phyloP scores from a whole-genome alignment of 2,797 vertebrate species.

The Macroramphosus scolopax region DNA sequence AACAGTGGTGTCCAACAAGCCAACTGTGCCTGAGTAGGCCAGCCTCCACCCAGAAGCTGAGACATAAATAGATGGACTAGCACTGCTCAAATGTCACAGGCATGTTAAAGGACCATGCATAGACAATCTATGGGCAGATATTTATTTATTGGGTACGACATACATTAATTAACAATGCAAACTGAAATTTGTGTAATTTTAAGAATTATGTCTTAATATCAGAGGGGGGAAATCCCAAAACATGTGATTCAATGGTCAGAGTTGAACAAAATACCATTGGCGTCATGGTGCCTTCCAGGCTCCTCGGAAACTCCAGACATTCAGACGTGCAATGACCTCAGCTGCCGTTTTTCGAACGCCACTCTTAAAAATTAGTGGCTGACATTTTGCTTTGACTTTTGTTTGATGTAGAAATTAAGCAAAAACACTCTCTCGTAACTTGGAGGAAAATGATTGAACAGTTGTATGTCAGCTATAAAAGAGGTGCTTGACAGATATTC shows the following conservation, averaged over 20 bases:
- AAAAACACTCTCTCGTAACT: not conserved
- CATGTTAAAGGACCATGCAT: too few relatives aligned
- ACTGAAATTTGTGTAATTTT: too few relatives aligned
- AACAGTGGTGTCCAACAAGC: conserved; percentile 49
- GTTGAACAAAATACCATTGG: conserved; percentile 26
- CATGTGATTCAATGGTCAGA: conserved; percentile 67
- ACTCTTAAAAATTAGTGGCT: rapidly evolving
- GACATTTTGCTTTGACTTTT: rapidly evolving
- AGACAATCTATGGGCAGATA: too few relatives aligned
- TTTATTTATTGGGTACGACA: too few relatives aligned
- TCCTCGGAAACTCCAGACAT: conserved; percentile 10
- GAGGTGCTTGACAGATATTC: too few relatives aligned
- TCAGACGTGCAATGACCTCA: too few relatives aligned
- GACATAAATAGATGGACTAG: conserved; percentile 83
- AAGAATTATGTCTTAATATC: not conserved
- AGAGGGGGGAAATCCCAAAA: conserved; percentile 59
- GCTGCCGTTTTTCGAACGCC: rapidly evolving
- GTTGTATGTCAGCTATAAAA: too few relatives aligned
- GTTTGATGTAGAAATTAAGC: not conserved
- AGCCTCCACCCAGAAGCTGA: conserved; percentile 48
- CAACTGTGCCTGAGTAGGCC: conserved; percentile 54
- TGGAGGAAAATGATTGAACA: not conserved
- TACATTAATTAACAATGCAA: too few relatives aligned
- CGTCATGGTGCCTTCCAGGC: conserved; percentile 22
- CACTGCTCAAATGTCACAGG: conserved; percentile 72